Evolutionary conservation across 2,888 invertebrate species (phyloP).

Genomic region (Scelioninae gen. 1): DNA sequence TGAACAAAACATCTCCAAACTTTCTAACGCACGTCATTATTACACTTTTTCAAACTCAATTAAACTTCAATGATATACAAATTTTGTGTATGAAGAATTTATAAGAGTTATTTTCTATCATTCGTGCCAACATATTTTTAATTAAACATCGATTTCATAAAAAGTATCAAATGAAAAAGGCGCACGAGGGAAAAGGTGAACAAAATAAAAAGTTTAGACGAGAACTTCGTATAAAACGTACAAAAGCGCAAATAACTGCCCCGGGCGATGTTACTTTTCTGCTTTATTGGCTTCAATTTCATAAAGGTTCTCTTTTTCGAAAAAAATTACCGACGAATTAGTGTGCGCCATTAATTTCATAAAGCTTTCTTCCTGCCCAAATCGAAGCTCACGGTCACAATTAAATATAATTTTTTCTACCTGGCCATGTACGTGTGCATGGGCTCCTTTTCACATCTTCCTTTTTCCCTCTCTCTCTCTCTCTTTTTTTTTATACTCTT

Average conservation of each 20-base stretch:
- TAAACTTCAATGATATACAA: slow-evolving; percentile 30
- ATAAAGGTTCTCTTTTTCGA: slow-evolving; percentile 47
- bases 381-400: slow-evolving; percentile 59
- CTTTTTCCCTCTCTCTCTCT: too few species aligned
- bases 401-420: slow-evolving; percentile 68
- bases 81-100: slow-evolving; percentile 23
- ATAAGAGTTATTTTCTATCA: slow-evolving; percentile 16
- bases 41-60: slow-evolving; percentile 21
- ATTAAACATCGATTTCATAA: slow-evolving; percentile 48
- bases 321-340: slow-evolving; percentile 62
- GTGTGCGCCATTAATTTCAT: slow-evolving; percentile 66
- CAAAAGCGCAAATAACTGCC: slow-evolving; percentile 52
- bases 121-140: slow-evolving; percentile 27
- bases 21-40: slow-evolving; percentile 17
- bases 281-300: slow-evolving; percentile 65
- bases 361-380: slow-evolving; percentile 50
- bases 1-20: not conserved
- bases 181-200: slow-evolving; percentile 9
- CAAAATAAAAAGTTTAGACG: slow-evolving; percentile 29
- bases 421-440: slow-evolving; percentile 53
- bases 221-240: slow-evolving; percentile 42
- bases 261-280: slow-evolving; percentile 57
- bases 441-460: slow-evolving; percentile 46
- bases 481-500: slow-evolving; percentile 34
- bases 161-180: slow-evolving; percentile 29